A percentile compares a stretch with the other conserved stretches of the same genome.
Evolutionary conservation across 2,113 vertebrate genomes (phyloP).

Genomic region (Heterotilapia buettikoferi): DNA sequence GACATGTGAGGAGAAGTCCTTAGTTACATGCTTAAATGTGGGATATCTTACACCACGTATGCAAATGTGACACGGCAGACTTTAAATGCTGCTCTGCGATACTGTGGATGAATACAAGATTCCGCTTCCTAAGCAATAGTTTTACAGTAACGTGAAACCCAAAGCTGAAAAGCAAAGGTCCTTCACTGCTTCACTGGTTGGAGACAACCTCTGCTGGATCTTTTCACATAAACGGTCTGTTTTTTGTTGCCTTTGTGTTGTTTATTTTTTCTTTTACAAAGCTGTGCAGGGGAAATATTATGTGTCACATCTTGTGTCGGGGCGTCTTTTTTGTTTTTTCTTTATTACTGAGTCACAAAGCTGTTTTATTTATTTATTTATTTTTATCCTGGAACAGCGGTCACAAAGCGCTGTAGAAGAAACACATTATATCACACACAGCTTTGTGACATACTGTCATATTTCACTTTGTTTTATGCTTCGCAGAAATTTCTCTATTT

Average conservation of each 20-base stretch:
- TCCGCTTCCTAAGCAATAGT: neutral
- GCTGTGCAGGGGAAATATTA: neutral
- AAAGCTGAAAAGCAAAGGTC: neutral
- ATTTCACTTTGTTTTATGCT: neutral
- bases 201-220: neutral
- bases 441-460: neutral
- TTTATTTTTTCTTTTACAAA: neutral
- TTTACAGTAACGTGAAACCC: neutral
- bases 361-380: neutral
- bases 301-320: neutral
- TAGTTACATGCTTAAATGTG: neutral
- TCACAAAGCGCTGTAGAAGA: neutral
- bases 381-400: neutral
- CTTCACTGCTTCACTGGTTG: neutral
- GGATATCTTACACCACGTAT: neutral
- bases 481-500: neutral
- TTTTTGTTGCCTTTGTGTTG: neutral
- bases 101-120: neutral
- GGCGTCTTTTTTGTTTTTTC: neutral
- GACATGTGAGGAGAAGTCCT: conserved; percentile 7
- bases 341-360: neutral
- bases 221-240: neutral
- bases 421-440: neutral
- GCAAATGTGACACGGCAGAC: neutral
- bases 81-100: neutral